phyloP scores from a whole-genome alignment of 2,888 invertebrate species.

The Odontocolon sp. region DNA sequence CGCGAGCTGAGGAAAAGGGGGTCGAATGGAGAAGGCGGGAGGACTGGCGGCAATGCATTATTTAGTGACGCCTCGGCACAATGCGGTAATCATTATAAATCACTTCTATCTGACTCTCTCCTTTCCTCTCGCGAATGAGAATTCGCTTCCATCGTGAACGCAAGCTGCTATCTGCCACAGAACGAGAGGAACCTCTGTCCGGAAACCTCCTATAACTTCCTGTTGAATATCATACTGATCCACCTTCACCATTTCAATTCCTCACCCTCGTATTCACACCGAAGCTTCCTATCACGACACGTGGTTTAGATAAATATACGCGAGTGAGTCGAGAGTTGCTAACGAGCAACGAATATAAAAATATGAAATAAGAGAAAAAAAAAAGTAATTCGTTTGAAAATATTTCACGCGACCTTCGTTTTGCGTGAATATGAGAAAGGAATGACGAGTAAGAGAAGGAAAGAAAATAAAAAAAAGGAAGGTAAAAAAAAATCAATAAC shows the following conservation, averaged over 20 bases:
- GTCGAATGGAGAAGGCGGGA: conserved; percentile 33
- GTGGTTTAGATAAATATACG: no score
- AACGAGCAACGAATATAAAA: conserved; percentile 37
- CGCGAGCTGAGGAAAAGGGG: conserved; percentile 23
- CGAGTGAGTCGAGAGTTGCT: conserved; percentile 31
- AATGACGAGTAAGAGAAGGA: not conserved
- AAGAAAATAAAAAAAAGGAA: conserved; percentile 3
- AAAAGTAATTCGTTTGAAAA: conserved; percentile 20
- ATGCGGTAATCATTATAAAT: conserved; percentile 76
- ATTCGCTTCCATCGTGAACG: conserved; percentile 25
- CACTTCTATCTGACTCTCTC: conserved; percentile 65
- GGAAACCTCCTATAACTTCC: conserved; percentile 71
- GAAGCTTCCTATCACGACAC: not conserved
- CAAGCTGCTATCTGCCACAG: conserved; percentile 60
- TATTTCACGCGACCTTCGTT: conserved; percentile 11
- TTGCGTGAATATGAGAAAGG: conserved; percentile 30
- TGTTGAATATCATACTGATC: conserved; percentile 64
- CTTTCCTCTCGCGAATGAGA: no score
- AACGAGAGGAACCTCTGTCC: conserved; percentile 54
- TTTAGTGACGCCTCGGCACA: conserved; percentile 72
- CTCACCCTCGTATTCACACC: not conserved
- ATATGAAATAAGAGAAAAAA: conserved; percentile 5
- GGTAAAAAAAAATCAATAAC: conserved; percentile 52
- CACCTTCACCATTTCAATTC: conserved; percentile 3
- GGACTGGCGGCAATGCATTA: conserved; percentile 68